These are phyloP conservation scores for Lota lota DNA, from an alignment of 2,113 vertebrate species.

Conservation along the genomic window DNA sequence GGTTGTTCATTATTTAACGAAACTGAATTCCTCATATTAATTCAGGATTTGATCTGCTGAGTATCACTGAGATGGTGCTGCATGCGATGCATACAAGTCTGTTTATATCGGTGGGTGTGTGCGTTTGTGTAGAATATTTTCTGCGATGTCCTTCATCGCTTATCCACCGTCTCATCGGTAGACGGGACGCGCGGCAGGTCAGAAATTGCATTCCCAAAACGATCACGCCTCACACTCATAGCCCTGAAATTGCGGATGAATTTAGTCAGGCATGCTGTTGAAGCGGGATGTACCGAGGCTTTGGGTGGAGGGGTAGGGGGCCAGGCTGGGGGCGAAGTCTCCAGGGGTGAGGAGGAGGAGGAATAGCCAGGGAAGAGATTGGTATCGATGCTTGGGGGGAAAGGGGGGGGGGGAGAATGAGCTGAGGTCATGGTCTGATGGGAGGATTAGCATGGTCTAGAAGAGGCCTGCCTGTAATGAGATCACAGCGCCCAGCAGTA, in stretches of 20 bases:
- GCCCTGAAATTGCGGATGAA: constrained; percentile 16
- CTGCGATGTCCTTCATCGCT: no score
- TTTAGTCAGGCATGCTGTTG: background rate
- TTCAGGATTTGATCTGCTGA: no score
- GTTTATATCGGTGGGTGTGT: background rate
- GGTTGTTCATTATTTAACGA: no score
- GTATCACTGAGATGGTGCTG: no score
- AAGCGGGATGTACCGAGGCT: background rate
- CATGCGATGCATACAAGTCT: background rate
- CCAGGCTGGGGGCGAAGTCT: no score
- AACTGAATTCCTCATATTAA: no score
- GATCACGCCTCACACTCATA: background rate
- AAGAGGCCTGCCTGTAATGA: constrained; percentile 27
- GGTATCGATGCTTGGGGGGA: constrained; percentile 24
- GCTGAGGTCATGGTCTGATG: constrained; percentile 48
- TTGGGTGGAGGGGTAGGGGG: constrained; percentile 23
- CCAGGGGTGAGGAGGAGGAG: constrained; percentile 9
- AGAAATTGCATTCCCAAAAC: no score
- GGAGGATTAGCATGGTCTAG: constrained; percentile 37
- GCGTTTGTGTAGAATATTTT: background rate
- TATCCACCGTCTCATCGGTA: no score
- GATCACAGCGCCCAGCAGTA: constrained; percentile 19
- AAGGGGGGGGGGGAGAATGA: constrained; percentile 23
- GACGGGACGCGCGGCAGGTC: no score
- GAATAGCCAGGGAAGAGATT: constrained; percentile 17